Percentiles rank a stretch among this genome's conserved stretches.
These are phyloP conservation scores for Alces alces DNA, from an alignment of 2,113 vertebrate species.

Conservation along the genomic window DNA sequence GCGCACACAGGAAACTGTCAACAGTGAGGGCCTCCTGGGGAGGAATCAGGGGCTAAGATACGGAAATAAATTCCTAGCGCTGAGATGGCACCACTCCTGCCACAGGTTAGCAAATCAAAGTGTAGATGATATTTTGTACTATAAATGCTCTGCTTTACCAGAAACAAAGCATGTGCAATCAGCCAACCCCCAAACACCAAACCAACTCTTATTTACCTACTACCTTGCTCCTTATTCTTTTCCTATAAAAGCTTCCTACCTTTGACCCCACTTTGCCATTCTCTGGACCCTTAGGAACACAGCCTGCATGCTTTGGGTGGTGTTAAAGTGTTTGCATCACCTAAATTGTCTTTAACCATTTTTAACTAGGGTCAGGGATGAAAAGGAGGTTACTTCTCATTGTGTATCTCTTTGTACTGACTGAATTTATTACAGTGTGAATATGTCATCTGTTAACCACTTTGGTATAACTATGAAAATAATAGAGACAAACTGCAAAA, in stretches of 20 bases:
- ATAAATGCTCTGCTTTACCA: neutral
- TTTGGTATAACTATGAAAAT: neutral
- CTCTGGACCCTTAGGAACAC: neutral
- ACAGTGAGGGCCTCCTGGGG: neutral
- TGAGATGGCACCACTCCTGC: neutral
- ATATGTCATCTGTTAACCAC: neutral
- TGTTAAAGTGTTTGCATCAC: neutral
- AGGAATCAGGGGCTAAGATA: neutral
- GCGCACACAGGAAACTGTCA: neutral
- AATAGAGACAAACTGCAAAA: neutral
- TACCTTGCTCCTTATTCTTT: neutral
- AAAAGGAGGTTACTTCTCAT: neutral
- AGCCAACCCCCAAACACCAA: neutral
- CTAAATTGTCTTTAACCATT: neutral
- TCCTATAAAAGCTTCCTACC: neutral
- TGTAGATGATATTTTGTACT: too few relatives aligned
- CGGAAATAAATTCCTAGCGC: neutral
- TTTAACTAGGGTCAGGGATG: neutral
- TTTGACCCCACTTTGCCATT: neutral
- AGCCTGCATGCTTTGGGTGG: neutral
- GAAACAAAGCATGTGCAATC: neutral
- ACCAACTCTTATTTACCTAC: neutral
- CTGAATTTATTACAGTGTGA: neutral
- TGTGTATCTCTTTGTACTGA: neutral
- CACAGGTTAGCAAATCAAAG: neutral